Percentiles rank a stretch among this genome's conserved stretches.
These are phyloP conservation scores for Pantherophis guttatus DNA, from an alignment of 2,113 vertebrate genomes.

Conservation along the genomic window DNA sequence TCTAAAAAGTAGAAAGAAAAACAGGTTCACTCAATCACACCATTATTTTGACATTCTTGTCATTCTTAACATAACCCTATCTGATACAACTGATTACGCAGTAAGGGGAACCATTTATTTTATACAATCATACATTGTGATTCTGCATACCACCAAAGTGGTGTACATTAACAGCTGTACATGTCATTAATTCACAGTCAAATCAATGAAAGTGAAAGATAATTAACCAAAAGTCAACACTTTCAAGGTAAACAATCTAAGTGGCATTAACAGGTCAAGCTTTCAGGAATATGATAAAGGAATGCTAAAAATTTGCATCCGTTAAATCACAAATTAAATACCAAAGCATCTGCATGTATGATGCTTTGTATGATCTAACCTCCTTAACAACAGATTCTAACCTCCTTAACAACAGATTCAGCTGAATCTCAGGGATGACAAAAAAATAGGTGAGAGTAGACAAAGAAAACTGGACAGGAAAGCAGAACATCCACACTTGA, in stretches of 20 bases:
- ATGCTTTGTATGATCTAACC: neutral
- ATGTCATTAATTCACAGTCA: neutral
- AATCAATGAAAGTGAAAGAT: neutral
- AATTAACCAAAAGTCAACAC: neutral
- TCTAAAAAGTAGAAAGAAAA: slow-evolving; percentile 68
- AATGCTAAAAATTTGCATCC: neutral
- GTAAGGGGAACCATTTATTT: neutral
- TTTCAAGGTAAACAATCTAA: neutral
- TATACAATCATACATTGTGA: neutral
- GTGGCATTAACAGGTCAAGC: neutral
- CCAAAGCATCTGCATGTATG: neutral
- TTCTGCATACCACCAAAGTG: neutral
- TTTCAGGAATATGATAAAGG: neutral
- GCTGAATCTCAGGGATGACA: neutral
- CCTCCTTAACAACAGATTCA: neutral
- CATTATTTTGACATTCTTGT: neutral
- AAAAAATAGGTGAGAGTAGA: neutral
- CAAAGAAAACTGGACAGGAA: neutral
- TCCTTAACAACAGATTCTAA: neutral
- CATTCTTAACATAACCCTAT: neutral
- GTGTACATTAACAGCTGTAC: neutral
- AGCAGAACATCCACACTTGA: neutral
- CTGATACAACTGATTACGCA: neutral
- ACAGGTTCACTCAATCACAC: neutral
- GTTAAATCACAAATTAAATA: neutral